Percentiles rank a stretch among this genome's conserved stretches.
phyloP scores from a whole-genome alignment of 1,140 invertebrate species.

The Sarcophaga bullata region DNA sequence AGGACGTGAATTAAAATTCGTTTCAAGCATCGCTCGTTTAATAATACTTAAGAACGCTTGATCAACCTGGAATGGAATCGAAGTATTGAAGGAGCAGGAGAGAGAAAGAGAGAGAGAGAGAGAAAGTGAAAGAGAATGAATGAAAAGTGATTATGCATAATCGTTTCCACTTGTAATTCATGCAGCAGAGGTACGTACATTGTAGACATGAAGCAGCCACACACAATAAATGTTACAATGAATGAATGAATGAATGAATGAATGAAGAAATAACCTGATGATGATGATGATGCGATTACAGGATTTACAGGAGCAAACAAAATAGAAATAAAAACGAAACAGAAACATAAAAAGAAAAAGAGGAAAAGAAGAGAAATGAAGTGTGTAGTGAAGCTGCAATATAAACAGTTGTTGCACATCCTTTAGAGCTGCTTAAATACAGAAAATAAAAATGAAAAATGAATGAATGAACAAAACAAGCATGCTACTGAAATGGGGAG shows the following conservation, averaged over 20 bases:
- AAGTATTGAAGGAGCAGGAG: not conserved
- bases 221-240: constrained; percentile 29
- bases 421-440: not conserved
- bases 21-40: constrained; percentile 30
- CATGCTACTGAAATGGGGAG: constrained; percentile 28
- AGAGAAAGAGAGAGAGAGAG: not conserved
- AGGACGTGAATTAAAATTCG: not conserved
- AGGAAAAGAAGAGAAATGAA: constrained; percentile 8
- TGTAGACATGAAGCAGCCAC: constrained; percentile 47
- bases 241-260: constrained; percentile 40
- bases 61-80: constrained; percentile 43
- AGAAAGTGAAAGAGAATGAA: not conserved
- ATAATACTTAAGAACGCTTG: constrained; percentile 42
- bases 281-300: constrained; percentile 20
- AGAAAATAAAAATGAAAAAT: constrained; percentile 14
- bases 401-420: constrained; percentile 45
- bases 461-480: not conserved
- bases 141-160: constrained; percentile 49
- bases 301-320: constrained; percentile 26
- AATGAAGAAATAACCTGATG: constrained; percentile 29
- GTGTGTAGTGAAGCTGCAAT: not conserved
- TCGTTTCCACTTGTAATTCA: constrained; percentile 46
- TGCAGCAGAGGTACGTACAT: not conserved
- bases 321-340: not conserved
- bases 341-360: not conserved